Evolutionary conservation across 2,797 vertebrate genomes (phyloP).

Genomic region (Menidia menidia): DNA sequence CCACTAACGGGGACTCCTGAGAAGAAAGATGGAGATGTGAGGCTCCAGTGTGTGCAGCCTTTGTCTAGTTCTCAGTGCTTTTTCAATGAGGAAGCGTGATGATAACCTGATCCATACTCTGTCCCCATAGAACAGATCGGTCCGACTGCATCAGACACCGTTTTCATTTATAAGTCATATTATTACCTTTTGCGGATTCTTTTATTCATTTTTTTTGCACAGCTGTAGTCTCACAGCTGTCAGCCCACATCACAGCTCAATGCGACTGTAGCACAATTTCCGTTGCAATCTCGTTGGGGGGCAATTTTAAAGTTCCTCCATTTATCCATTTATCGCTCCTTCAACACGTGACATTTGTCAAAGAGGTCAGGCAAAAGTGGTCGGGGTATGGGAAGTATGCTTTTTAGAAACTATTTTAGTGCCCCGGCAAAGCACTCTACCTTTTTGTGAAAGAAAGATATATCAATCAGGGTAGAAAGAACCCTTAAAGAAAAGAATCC

Average conservation of each 20-base stretch:
- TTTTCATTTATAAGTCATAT: too few species aligned
- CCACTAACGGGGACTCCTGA: background rate
- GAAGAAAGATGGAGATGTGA: background rate
- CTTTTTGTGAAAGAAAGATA: background rate
- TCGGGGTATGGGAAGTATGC: background rate
- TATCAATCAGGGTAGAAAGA: background rate
- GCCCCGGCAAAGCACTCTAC: background rate
- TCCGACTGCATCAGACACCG: background rate
- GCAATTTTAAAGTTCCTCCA: too few species aligned
- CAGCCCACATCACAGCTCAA: background rate
- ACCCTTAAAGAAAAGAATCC: background rate
- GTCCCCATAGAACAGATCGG: background rate
- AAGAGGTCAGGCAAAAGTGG: background rate
- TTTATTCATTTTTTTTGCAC: too few species aligned
- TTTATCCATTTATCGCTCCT: background rate
- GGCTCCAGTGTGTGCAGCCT: too few species aligned
- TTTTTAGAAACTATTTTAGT: background rate
- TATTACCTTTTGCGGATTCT: too few species aligned
- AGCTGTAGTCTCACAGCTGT: background rate
- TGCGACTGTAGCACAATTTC: background rate
- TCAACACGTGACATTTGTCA: background rate
- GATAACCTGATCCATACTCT: too few species aligned
- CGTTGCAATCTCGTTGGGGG: background rate
- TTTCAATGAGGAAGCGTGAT: too few species aligned
- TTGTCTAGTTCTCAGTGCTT: too few species aligned